Conservation (phyloP, 2,888 invertebrate species). For the Hoplodrina blanda region DNA sequence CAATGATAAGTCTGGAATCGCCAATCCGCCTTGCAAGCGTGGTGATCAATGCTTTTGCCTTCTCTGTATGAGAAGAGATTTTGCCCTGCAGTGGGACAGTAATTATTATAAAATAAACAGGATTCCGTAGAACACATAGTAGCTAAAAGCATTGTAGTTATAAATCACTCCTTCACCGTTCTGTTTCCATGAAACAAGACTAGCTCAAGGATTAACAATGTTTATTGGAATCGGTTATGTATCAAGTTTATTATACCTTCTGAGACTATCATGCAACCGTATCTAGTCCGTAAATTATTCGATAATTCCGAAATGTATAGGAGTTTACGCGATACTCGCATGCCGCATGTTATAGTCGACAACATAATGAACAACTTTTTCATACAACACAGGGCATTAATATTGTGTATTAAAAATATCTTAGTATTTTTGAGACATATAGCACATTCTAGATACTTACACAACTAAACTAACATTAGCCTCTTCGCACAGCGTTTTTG, state of each 20-base stretch:
- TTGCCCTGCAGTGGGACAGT: no score
- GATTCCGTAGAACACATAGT: background rate
- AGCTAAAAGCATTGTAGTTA: constrained; percentile 2
- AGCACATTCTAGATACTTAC: no score
- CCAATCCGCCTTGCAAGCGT: no score
- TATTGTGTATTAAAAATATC: background rate
- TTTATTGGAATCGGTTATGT: constrained; percentile 24
- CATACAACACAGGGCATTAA: background rate
- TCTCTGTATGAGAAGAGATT: no score
- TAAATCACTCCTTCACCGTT: constrained; percentile 11
- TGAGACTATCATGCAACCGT: constrained; percentile 25
- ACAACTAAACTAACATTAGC: no score
- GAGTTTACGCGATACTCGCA: background rate
- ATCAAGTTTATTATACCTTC: constrained; percentile 29
- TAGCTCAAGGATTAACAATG: constrained; percentile 31
- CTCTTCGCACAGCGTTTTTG: no score
- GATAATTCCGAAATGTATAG: constrained; percentile 7
- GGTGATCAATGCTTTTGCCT: no score
- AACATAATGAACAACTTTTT: background rate
- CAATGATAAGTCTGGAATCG: no score
- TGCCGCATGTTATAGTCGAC: background rate
- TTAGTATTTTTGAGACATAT: no score
- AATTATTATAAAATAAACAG: background rate
- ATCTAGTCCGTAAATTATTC: constrained; percentile 10
- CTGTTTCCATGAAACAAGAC: constrained; percentile 19